Evolutionary conservation across 2,888 invertebrate genomes (phyloP), one percentile per base, ranked within the genome.

Genomic region (Corbicula japonica): DNA sequence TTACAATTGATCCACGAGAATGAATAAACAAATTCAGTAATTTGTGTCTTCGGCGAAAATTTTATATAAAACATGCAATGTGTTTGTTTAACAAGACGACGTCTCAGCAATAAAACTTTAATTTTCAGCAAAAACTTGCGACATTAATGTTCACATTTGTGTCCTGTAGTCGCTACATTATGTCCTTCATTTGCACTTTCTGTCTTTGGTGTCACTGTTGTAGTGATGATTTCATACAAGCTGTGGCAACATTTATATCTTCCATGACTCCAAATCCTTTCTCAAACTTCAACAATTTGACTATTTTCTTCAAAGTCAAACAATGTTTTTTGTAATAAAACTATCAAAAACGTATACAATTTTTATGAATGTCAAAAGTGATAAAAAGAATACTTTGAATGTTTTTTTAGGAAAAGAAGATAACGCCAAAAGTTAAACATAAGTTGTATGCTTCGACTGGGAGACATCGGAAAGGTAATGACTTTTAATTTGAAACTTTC

Each of bases 201-300:
- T 28, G 10, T 23, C 44, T 44, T 50, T 34, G 21, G 38, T 75
- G 68, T 61, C 68, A 75, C 60, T 41, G 26, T 28, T 28, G 5
- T 18, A 54, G 38, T 68, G 75, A 75, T 68, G 52, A 68, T 61
- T 68, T 54, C 54, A 68, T 68, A 68, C 62, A 62, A 61, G 32
- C 62, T 62, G 41, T 32, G 26, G 62, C 68, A 69, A 46, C 61
- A 62, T 75, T 48, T 44, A 75, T 46, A 56, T 75, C 61, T 54
- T 66, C 15, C 15, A 6, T 44, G 41, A 38, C 58, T 46, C 48
- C 65, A 54, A 32, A 35, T 44, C 41, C 66, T 52, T 54, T 48
- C n/a, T n/a, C n/a, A n/a, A n/a, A n/a, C n/a, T n/a, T n/a, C n/a
- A n/a, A n/a, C n/a, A n/a, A n/a, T n/a, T n/a, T n/a, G n/a, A n/a